Percentiles rank a stretch among this genome's conserved stretches.
Conservation (phyloP, 2,797 vertebrate genomes). For the Nothura maculosa region DNA sequence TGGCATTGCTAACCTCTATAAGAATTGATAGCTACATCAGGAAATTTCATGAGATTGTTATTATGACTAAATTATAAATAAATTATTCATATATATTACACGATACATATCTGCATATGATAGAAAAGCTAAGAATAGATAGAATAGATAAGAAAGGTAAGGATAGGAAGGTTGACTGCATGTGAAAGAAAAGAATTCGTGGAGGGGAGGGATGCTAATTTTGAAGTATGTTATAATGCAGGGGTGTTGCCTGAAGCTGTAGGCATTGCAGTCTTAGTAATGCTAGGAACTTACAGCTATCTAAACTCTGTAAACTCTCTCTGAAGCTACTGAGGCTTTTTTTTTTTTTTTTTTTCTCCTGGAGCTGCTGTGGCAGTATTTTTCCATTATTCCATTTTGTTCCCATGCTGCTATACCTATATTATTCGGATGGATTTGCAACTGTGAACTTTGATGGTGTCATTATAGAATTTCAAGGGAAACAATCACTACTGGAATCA, state of each 20-base stretch:
- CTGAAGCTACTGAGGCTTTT: not conserved
- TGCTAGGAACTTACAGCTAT: not conserved
- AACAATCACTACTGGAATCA: not conserved
- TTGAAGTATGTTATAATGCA: not conserved
- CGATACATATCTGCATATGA: not conserved
- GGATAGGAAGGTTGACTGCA: not conserved
- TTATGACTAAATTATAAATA: not conserved
- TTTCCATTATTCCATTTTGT: not conserved
- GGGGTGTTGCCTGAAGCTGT: not conserved
- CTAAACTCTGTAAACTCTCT: not conserved
- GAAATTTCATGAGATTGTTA: not conserved
- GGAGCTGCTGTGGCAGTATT: not conserved
- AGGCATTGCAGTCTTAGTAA: not conserved
- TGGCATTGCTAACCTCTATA: not conserved
- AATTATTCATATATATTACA: not conserved
- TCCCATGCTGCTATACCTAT: not conserved
- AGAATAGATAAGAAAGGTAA: too few species aligned
- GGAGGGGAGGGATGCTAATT: accelerated
- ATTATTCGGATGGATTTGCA: not conserved
- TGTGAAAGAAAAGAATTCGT: not conserved
- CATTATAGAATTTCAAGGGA: accelerated
- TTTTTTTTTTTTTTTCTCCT: not conserved
- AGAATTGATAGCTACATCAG: accelerated
- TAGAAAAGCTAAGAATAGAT: too few species aligned
- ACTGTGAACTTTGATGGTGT: not conserved